These are phyloP conservation scores for Megalonaias nervosa DNA, from an alignment of 1,140 invertebrate genomes.

Conservation along the genomic window DNA sequence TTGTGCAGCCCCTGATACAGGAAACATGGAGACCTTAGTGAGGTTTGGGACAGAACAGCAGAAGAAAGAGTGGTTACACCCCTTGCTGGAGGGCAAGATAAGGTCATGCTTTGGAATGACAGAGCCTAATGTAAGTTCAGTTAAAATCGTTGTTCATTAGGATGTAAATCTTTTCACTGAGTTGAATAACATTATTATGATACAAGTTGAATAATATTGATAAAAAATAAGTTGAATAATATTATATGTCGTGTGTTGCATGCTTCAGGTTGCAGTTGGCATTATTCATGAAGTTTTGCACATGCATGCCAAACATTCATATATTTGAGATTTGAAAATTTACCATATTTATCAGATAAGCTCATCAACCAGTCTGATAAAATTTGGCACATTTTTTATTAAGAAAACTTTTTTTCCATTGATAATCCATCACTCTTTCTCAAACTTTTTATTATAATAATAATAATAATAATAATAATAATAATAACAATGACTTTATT, in stretches of 20 bases:
- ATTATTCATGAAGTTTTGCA: neutral
- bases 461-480: too few relatives aligned
- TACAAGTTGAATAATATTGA: neutral
- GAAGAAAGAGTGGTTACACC: constrained; percentile 68
- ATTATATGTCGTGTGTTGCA: neutral
- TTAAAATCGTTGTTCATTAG: neutral
- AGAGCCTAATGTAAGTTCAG: constrained; percentile 66
- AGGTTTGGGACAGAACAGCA: constrained; percentile 71
- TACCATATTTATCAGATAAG: too few relatives aligned
- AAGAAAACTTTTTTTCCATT: too few relatives aligned
- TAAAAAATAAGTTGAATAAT: neutral
- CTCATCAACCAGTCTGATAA: too few relatives aligned
- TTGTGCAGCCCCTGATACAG: constrained; percentile 73
- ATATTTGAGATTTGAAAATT: too few relatives aligned
- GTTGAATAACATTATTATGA: neutral
- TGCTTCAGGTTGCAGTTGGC: neutral
- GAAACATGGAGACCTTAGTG: constrained; percentile 73
- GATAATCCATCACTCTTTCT: too few relatives aligned
- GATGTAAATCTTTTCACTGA: neutral
- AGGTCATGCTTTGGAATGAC: constrained; percentile 73
- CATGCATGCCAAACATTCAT: too few relatives aligned
- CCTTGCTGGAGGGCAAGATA: constrained; percentile 70
- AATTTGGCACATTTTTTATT: too few relatives aligned
- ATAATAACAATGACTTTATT: too few relatives aligned
- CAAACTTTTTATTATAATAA: too few relatives aligned